These are phyloP conservation scores for Pterobdella sp. DNA, from an alignment of 2,888 invertebrate species.

Conservation along the genomic window DNA sequence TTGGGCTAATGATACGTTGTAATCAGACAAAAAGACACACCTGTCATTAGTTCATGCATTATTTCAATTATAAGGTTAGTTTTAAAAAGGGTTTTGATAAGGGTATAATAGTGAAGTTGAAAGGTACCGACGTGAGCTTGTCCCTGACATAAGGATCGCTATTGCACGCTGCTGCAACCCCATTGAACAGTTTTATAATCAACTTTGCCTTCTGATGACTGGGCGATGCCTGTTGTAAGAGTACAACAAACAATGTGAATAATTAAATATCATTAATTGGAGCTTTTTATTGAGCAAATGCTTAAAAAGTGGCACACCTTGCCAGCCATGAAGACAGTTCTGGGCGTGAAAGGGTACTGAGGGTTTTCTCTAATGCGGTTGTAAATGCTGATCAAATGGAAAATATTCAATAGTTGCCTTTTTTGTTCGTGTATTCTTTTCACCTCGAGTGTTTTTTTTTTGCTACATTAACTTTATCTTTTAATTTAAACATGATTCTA, in stretches of 20 bases:
- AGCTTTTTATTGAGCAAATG: neutral
- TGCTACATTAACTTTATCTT: no score
- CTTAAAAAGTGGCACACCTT: slow-evolving; percentile 47
- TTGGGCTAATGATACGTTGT: slow-evolving; percentile 93
- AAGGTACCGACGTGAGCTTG: slow-evolving; percentile 60
- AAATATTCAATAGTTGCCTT: slow-evolving; percentile 85
- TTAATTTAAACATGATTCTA: no score
- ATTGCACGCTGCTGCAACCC: slow-evolving; percentile 88
- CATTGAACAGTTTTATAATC: slow-evolving; percentile 91
- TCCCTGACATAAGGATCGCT: slow-evolving; percentile 95
- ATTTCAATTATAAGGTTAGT: neutral
- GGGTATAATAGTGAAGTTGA: neutral
- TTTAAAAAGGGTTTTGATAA: neutral
- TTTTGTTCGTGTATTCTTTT: slow-evolving; percentile 99
- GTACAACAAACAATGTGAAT: neutral
- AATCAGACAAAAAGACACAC: slow-evolving; percentile 92
- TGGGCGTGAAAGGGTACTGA: slow-evolving; percentile 68
- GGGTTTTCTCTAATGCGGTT: slow-evolving; percentile 95
- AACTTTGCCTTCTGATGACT: slow-evolving; percentile 97
- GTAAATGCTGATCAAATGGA: slow-evolving; percentile 85
- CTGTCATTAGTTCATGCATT: neutral
- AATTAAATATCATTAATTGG: neutral
- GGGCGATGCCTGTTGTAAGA: slow-evolving; percentile 68
- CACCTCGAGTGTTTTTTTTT: slow-evolving; percentile 78
- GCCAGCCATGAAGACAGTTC: slow-evolving; percentile 87